These are phyloP conservation scores for Rhizoglyphus robini DNA, from an alignment of 1,140 invertebrate genomes.

Conservation along the genomic window DNA sequence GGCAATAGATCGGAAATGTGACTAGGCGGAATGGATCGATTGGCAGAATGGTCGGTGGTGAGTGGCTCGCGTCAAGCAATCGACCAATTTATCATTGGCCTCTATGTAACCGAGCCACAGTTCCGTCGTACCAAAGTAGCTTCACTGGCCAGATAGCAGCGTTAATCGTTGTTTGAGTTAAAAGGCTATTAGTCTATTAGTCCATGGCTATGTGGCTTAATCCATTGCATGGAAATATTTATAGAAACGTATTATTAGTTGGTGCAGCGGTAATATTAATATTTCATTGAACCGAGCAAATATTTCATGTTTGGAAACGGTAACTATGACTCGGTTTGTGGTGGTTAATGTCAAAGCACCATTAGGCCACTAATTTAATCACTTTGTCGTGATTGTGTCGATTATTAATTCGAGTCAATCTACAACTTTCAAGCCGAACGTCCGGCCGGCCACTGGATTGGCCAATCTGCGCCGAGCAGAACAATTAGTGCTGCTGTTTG, in stretches of 20 bases:
- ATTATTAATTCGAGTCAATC: constrained; percentile 4
- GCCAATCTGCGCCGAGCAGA: background rate
- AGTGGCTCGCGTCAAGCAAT: no score
- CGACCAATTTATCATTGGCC: no score
- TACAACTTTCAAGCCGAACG: background rate
- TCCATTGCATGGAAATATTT: background rate
- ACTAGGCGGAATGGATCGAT: no score
- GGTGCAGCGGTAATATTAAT: background rate
- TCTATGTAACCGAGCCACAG: no score
- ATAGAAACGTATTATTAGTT: constrained; percentile 6
- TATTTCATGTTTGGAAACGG: background rate
- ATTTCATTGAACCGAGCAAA: constrained; percentile 2
- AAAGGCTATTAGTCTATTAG: constrained; percentile 12
- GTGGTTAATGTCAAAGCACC: background rate
- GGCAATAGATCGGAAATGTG: background rate
- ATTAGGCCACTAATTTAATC: constrained; percentile 11
- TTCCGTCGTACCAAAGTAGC: background rate
- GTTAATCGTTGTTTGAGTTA: constrained; percentile 1
- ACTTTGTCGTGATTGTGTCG: constrained; percentile 12
- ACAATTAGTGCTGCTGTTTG: background rate
- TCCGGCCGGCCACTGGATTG: background rate
- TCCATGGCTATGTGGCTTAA: background rate
- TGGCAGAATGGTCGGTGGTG: no score
- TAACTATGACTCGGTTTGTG: background rate
- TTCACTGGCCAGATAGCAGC: background rate